Base-by-base conservation (phyloP, 1,140 invertebrate genomes). In the Mycetomoellerius zeteki region DNA sequence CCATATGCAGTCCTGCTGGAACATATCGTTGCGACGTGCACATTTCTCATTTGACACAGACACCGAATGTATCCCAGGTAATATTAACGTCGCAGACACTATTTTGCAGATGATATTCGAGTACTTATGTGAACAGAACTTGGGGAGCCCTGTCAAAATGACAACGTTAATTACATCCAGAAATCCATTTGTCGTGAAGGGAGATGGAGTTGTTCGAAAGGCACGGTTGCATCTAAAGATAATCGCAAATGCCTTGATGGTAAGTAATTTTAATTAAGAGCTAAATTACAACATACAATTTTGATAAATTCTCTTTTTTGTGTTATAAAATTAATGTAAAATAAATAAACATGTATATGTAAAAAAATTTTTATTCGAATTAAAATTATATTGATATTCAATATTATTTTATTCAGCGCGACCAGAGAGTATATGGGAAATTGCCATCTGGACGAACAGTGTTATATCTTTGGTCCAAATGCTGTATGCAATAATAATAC, bases 391-490 rank as follows among this genome's bases (percentile, higher is more conserved):
- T n/a, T 30, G 33, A 58, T 24, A 50, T 65, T 21, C 19, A 67
- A 56, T 62, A 33, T 30, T 69, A 37, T 60, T 2, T 80, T 52
- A 33, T 82, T 82, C 10, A 89, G 76, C 0, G 0, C 0, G 0
- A 87, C n/a, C 1, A 72, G 4, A 27, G 4, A 54, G 1, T 82
- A 86, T 7, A 33, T 27, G 0, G 19, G 12, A 6, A 30, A 19
- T 2, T 94, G 93, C 21, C n/a, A 37, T 0, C n/a, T 50, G 1
- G 52, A 92, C 33, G 86, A 90, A 30, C 86, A 92, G 3, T 94
- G 92, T 43, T 86, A 86, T 24, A 69, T 92, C 24, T 94, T 93
- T 60, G 92, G 92, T 0, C 92, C 92, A 8, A 86, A 91, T 62
- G 86, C 89, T 6, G 0, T 85, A 1, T 94, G 93, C 21, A 33